A percentile compares a stretch with the other conserved stretches of the same genome.
These are phyloP conservation scores for Leptura quadrifasciata DNA, from an alignment of 2,888 invertebrate species.

Conservation along the genomic window DNA sequence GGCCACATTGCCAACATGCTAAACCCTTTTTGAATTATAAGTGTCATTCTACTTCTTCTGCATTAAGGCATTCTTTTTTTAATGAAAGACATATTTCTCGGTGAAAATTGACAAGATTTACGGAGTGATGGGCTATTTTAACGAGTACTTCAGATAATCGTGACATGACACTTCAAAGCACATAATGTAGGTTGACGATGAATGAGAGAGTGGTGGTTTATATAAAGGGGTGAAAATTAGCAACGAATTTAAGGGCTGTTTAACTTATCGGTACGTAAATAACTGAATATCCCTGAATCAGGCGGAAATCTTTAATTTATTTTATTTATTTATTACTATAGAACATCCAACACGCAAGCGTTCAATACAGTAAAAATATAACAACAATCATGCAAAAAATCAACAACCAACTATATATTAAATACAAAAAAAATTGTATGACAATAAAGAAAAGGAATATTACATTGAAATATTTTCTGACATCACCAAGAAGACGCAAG, in stretches of 20 bases:
- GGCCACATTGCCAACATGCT: conserved; percentile 19
- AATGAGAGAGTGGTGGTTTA: background rate
- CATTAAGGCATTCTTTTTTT: conserved; percentile 12
- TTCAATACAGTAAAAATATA: no score
- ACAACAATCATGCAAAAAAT: no score
- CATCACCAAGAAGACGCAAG: no score
- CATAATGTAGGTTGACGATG: background rate
- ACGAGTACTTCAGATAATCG: conserved; percentile 24
- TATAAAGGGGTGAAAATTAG: background rate
- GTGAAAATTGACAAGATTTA: background rate
- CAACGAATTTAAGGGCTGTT: background rate
- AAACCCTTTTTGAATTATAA: conserved; percentile 36
- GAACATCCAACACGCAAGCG: no score
- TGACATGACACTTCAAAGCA: background rate
- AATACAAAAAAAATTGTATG: no score
- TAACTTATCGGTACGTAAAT: no score
- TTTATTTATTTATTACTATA: no score
- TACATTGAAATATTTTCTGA: no score
- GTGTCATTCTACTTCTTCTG: conserved; percentile 18
- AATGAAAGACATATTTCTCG: conserved; percentile 22
- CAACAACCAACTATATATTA: no score
- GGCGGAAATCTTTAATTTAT: no score
- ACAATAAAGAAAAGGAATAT: no score
- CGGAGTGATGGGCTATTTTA: conserved; percentile 23
- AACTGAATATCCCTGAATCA: no score